Percentiles rank a stretch among this genome's conserved stretches.
Conservation (phyloP, 2,888 invertebrate species). For the Luffia ferchaultella region DNA sequence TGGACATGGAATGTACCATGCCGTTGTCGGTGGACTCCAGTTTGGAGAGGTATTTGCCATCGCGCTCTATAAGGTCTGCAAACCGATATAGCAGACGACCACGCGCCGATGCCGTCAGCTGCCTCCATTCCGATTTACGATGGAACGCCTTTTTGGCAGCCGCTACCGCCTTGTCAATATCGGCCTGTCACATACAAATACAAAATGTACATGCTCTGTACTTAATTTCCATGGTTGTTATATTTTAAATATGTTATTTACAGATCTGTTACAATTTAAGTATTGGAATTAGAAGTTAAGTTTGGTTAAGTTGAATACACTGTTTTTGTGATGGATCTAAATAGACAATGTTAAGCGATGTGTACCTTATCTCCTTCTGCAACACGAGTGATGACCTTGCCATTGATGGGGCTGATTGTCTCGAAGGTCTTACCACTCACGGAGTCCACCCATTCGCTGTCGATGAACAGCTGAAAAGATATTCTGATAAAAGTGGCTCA, state of each 20-base stretch:
- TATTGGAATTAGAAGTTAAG: too few species aligned
- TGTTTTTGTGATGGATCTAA: not conserved
- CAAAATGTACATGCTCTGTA: too few species aligned
- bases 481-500: too few species aligned
- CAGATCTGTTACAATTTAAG: too few species aligned
- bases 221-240: too few species aligned
- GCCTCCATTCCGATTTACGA: slow-evolving; percentile 76
- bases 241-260: too few species aligned
- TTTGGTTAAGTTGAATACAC: too few species aligned
- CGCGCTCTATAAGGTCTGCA: slow-evolving; percentile 81
- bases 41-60: slow-evolving; percentile 76
- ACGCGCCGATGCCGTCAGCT: slow-evolving; percentile 81
- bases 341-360: not conserved
- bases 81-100: slow-evolving; percentile 76
- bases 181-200: slow-evolving; percentile 47
- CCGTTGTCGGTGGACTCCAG: slow-evolving; percentile 93
- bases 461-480: not conserved
- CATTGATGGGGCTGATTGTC: slow-evolving; percentile 79
- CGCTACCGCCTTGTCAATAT: slow-evolving; percentile 77
- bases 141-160: slow-evolving; percentile 79
- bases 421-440: slow-evolving; percentile 83
- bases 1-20: slow-evolving; percentile 74
- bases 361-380: slow-evolving; percentile 84
- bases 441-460: slow-evolving; percentile 67
- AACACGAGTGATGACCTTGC: slow-evolving; percentile 75